These are phyloP conservation scores for Acanthornis magna DNA, from an alignment of 2,797 vertebrate species.

Conservation along the genomic window DNA sequence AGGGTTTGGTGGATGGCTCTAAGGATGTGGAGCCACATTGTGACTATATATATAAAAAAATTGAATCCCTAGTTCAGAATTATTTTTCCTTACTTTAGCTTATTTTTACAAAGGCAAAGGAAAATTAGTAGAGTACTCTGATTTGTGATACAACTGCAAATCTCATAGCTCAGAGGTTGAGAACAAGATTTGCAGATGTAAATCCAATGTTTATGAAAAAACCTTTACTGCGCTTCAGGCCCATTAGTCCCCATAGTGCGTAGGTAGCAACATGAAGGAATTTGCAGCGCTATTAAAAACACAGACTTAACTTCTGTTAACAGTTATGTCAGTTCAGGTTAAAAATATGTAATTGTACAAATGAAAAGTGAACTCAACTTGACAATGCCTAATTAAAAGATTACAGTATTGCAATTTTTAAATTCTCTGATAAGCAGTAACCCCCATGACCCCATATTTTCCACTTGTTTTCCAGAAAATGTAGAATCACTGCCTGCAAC, in stretches of 20 bases:
- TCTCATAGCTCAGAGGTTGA: not conserved
- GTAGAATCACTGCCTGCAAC: not conserved
- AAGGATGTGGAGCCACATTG: not conserved
- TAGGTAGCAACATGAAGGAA: not conserved
- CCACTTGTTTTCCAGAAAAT: not conserved
- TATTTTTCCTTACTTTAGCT: not conserved
- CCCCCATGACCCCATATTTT: not conserved
- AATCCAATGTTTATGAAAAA: not conserved
- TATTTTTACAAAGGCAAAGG: not conserved
- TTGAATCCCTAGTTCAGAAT: not conserved
- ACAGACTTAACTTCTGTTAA: not conserved
- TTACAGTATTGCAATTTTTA: not conserved
- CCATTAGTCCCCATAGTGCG: not conserved
- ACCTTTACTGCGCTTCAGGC: not conserved
- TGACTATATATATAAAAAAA: not conserved
- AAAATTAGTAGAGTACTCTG: not conserved
- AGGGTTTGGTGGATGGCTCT: not conserved
- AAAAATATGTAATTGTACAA: not conserved
- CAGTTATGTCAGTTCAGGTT: not conserved
- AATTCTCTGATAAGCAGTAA: not conserved
- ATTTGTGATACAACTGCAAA: not conserved
- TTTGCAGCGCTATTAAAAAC: not conserved
- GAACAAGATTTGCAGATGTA: not conserved
- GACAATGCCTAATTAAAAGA: not conserved
- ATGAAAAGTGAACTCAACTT: not conserved